These are phyloP conservation scores for Sipha flava DNA, from an alignment of 1,140 invertebrate genomes.

Conservation along the genomic window DNA sequence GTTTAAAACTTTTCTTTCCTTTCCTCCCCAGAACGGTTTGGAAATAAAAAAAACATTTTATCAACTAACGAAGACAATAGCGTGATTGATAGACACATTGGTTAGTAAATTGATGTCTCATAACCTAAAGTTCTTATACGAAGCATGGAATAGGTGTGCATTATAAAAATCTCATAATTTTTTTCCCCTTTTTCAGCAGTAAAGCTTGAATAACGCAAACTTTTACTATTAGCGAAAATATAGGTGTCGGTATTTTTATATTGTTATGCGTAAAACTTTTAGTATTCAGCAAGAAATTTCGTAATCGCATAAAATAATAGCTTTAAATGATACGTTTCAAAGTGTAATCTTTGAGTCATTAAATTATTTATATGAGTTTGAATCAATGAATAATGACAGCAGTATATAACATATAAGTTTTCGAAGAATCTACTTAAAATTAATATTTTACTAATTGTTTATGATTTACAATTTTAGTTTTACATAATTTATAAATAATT, in stretches of 20 bases:
- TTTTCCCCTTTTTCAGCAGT: neutral
- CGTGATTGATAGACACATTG: slow-evolving; percentile 12
- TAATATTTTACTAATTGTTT: too few species aligned
- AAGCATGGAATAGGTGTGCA: neutral
- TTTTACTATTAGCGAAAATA: neutral
- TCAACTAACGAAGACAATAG: neutral
- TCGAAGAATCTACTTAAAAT: too few species aligned
- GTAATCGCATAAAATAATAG: too few species aligned
- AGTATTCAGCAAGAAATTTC: neutral
- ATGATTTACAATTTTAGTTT: too few species aligned
- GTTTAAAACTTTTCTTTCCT: slow-evolving; percentile 5
- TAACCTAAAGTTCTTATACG: neutral
- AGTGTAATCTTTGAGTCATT: too few species aligned
- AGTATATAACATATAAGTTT: too few species aligned
- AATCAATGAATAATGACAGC: too few species aligned
- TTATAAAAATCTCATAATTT: neutral
- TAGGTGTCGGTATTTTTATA: neutral
- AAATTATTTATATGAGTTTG: too few species aligned
- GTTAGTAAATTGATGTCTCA: slow-evolving; percentile 1
- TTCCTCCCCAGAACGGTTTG: neutral
- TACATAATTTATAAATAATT: too few species aligned
- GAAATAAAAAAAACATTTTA: slow-evolving; percentile 3
- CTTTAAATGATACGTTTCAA: too few species aligned
- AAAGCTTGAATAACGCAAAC: neutral
- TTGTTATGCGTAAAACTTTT: neutral